Evolutionary conservation across 2,113 vertebrate genomes (phyloP).

Genomic region (Dromiciops gliroides): DNA sequence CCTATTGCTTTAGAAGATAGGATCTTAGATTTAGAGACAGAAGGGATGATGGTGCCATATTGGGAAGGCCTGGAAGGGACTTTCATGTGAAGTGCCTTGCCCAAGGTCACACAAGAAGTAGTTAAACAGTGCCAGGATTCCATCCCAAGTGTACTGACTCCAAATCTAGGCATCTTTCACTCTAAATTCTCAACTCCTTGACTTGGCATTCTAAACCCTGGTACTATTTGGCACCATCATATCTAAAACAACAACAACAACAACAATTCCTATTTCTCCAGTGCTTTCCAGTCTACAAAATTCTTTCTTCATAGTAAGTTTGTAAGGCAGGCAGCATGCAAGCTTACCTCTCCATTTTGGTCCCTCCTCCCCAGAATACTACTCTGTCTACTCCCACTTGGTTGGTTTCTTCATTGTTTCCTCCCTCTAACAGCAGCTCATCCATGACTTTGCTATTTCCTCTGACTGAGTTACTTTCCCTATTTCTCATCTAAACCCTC

Average conservation of each 20-base stretch:
- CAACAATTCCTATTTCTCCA: background rate
- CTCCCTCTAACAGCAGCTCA: background rate
- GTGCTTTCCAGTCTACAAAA: background rate
- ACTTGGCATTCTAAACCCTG: background rate
- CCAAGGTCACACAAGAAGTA: background rate
- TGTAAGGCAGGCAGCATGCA: background rate
- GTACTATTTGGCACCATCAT: background rate
- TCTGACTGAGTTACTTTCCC: background rate
- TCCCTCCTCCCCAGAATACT: background rate
- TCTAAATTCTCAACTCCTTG: background rate
- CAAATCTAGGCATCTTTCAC: background rate
- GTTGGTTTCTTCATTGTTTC: background rate
- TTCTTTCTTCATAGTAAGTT: background rate
- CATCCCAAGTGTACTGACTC: background rate
- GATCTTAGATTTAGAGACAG: background rate
- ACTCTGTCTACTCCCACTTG: background rate
- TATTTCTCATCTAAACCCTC: background rate
- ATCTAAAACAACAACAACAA: background rate
- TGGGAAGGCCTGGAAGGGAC: background rate
- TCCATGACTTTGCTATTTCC: background rate
- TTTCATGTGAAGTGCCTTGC: background rate
- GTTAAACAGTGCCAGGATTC: background rate
- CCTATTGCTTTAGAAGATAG: background rate
- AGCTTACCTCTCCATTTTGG: background rate
- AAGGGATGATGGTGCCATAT: background rate